Base-by-base conservation (phyloP, 2,888 invertebrate genomes). In the Heliconius cydno region DNA sequence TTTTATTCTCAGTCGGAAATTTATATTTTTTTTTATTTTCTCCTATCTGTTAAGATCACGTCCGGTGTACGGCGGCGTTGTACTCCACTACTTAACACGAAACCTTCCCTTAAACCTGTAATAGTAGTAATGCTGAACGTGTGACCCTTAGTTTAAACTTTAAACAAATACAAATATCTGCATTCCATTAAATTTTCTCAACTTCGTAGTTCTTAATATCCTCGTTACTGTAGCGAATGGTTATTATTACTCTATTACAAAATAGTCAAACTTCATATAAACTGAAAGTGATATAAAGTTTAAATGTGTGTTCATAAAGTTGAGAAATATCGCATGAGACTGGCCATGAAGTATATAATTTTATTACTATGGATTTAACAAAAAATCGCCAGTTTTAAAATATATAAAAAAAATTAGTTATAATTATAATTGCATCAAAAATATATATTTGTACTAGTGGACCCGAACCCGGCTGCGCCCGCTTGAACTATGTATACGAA, bases 181-280 rank as follows among this genome's bases (percentile, higher is more conserved):
- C 19, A 66, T 30, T 66, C 28, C 19, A 30, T 66, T 66, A 30
- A 19, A 9, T 57, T 30, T 30, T 30, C 19, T 66, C 28, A 2
- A 19, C 30, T 66, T 30, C 3, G 57, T 30, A 7, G 30, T 66
- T 30, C 30, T 30, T 30, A 66, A 66, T 30, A 66, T 19, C 7
- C 30, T 30, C 28, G n/a, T 30, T 30, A 30, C 66, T 30, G 28
- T 28, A 25, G 12, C 19, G 19, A 66, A 66, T 34, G 34, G 30
- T 22, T 30, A 52, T 30, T 28, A 30, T 67, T 34, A 67, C 9
- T 34, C 19, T 67, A 67, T 34, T 30, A 34, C 66, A 34, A 67
- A 67, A 67, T 34, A 67, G 22, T 67, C 22, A 67, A 66, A 67
- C 66, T 67, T 67, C 7, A 34, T 67, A 67, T 67, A 67, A 30